Evolutionary conservation across 2,888 invertebrate genomes (phyloP), one percentile per base, ranked within the genome.

Genomic region (Gisinianus flammeolus): DNA sequence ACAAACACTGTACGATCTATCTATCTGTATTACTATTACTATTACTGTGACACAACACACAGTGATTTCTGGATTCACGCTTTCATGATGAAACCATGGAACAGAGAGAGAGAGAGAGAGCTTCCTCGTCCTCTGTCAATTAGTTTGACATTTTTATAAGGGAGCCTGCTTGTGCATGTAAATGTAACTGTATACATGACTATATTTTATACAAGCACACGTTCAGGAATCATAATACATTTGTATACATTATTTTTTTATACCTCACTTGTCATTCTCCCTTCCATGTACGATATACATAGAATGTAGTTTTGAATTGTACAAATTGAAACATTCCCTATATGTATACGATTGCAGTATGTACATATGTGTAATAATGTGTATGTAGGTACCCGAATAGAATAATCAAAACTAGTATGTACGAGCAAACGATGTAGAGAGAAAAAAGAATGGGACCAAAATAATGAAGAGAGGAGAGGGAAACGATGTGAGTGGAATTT

Each of bases 31-130:
- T n/a, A n/a, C n/a, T n/a, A n/a, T n/a, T n/a, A 44, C 19, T 12
- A 16, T 4, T 19, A 44, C 2, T 44, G 44, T 44, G n/a, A 44
- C 44, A 44, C 16, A 35, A 35, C 12, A 35, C 35, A 22, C 22
- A n/a, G 56, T 12, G 16, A 56, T 6, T 12, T 5, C 10, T 6
- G 56, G 8, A 8, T 58, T 58, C n/a, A 58, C 24, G 58, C 58
- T 58, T 58, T 58, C 58, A 2, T 58, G 24, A 6, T 58, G 58
- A 58, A 58, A 58, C 58, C 69, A 35, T 69, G 35, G 35, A 24
- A 35, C 10, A 67, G n/a, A 67, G 12, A 44, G 19, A 12, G 44
- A 12, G 44, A 44, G 16, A 6, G 44, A 44, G 19, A 44, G 44
- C 16, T 16, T 16, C 44, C 12, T 44, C 19, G 19, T 44, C 16